Evolutionary conservation across 37 sponge, comb jelly and placozoan species (phyloP).

Genomic region (Beroe ovata): DNA sequence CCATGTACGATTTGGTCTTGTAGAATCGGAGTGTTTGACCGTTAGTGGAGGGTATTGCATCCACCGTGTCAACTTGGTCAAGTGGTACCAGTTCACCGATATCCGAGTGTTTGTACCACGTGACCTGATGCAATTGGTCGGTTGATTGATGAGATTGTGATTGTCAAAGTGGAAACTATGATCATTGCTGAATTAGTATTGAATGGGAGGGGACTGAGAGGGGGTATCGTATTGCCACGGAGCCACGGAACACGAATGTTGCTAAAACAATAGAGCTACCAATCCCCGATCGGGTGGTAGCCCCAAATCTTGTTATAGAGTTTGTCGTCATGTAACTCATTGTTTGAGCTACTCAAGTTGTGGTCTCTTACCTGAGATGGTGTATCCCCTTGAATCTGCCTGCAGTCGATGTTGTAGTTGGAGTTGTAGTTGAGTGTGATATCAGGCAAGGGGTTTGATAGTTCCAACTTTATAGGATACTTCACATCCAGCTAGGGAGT

Average conservation of each 20-base stretch:
- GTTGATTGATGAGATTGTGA: too few relatives aligned
- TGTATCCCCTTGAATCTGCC: neutral
- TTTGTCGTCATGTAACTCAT: too few relatives aligned
- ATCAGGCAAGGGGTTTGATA: neutral
- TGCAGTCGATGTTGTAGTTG: slow-evolving; percentile 9
- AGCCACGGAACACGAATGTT: too few relatives aligned
- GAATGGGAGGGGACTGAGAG: too few relatives aligned
- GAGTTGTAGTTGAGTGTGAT: neutral
- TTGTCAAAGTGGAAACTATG: too few relatives aligned
- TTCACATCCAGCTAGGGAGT: neutral
- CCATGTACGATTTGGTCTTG: slow-evolving; percentile 44
- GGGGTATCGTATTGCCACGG: too few relatives aligned
- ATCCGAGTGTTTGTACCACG: neutral
- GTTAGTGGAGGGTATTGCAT: neutral
- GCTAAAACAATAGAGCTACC: too few relatives aligned
- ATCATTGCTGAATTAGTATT: too few relatives aligned
- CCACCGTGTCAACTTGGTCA: slow-evolving; percentile 16
- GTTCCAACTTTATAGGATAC: neutral
- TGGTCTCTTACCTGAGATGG: slow-evolving; percentile 1
- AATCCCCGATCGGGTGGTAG: too few relatives aligned
- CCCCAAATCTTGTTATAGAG: neutral
- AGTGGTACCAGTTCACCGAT: neutral
- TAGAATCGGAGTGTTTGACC: neutral
- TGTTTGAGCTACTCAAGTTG: too few relatives aligned
- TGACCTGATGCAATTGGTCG: slow-evolving; percentile 1